A percentile compares a stretch with the other conserved stretches of the same genome.
phyloP scores from a whole-genome alignment of 1,140 invertebrate species.

The Berghia stephanieae region DNA sequence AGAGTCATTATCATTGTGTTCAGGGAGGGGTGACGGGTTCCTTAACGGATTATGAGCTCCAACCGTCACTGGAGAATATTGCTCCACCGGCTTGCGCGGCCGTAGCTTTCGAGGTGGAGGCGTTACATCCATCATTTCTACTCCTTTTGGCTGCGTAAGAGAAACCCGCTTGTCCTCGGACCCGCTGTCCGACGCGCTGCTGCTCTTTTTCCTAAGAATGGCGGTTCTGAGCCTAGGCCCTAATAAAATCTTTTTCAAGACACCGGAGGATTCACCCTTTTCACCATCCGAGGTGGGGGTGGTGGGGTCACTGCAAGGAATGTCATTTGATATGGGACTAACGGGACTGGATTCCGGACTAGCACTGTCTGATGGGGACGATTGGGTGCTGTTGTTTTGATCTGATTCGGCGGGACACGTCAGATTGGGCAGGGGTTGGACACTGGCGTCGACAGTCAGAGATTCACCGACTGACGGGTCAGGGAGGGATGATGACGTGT shows the following conservation, averaged over 20 bases:
- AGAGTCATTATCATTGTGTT: too few species aligned
- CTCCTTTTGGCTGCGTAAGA: not conserved
- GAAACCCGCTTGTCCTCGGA: not conserved
- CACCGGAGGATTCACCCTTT: not conserved
- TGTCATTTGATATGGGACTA: not conserved
- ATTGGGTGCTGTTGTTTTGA: not conserved
- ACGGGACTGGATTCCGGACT: not conserved
- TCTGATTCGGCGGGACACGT: not conserved
- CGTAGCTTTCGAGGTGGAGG: constrained; percentile 14
- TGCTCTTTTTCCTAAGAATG: constrained; percentile 27
- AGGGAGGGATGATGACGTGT: too few species aligned
- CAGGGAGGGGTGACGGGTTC: too few species aligned
- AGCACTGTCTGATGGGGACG: not conserved
- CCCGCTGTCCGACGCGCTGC: constrained; percentile 5
- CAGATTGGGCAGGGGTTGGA: not conserved
- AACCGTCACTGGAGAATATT: not conserved
- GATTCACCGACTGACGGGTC: not conserved
- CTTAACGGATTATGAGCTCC: not conserved
- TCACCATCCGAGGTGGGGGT: not conserved
- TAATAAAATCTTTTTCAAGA: constrained; percentile 24
- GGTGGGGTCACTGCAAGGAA: not conserved
- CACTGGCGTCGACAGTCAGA: not conserved
- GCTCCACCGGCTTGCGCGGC: not conserved
- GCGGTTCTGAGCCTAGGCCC: constrained; percentile 20
- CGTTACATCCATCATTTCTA: not conserved